phyloP scores from a whole-genome alignment of 2,113 vertebrate genomes.

The Cettia cetti region DNA sequence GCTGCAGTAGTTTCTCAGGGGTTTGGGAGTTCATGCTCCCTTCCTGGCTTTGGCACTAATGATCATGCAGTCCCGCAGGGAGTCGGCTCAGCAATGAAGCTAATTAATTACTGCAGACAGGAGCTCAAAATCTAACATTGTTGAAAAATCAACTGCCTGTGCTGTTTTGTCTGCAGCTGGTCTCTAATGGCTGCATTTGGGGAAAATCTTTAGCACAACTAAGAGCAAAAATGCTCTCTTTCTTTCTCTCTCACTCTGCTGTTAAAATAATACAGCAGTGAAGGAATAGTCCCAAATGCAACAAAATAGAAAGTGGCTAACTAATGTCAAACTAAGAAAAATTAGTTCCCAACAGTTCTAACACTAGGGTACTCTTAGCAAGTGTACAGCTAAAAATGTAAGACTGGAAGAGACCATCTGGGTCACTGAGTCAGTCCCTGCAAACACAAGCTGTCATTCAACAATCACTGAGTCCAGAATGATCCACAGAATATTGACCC shows the following conservation, averaged over 20 bases:
- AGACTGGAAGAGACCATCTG: neutral
- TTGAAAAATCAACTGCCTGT: neutral
- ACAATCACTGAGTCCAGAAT: neutral
- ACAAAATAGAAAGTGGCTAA: neutral
- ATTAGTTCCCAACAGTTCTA: neutral
- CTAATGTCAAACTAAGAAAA: neutral
- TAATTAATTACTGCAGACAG: conserved; percentile 46
- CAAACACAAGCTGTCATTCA: neutral
- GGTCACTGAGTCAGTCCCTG: neutral
- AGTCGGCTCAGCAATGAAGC: conserved; percentile 1
- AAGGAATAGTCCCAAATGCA: neutral
- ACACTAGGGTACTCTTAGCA: neutral
- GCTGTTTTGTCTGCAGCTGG: neutral
- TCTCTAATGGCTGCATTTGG: neutral
- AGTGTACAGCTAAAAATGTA: neutral
- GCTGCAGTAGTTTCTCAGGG: neutral
- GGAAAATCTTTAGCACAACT: conserved; percentile 8
- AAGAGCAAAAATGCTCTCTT: neutral
- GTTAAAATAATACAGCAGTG: neutral
- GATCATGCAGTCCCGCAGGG: neutral
- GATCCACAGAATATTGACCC: neutral
- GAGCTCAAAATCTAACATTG: neutral
- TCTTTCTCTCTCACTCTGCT: neutral
- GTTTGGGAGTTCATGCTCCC: neutral
- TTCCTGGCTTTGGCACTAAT: conserved; percentile 18